Conservation (phyloP, 2,888 invertebrate species). For the Dryomyza anilis region DNA sequence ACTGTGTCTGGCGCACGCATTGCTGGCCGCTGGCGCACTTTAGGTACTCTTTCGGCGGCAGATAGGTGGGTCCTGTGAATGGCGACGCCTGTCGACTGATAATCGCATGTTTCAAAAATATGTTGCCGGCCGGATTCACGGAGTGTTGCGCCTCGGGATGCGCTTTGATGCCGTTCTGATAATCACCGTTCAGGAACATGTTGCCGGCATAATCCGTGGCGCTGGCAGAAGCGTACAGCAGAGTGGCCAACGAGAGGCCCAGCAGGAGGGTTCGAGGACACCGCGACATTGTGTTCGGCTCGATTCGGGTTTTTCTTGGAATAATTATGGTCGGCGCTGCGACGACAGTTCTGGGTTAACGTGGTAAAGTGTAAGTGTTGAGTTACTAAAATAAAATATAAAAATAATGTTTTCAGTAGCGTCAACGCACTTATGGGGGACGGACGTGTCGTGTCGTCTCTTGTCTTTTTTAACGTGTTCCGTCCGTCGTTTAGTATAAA, state of each 20-base stretch:
- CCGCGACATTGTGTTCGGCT: slow-evolving; percentile 38
- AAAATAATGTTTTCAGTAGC: too few relatives aligned
- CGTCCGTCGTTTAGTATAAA: too few relatives aligned
- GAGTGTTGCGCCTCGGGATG: slow-evolving; percentile 43
- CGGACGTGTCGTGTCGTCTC: too few relatives aligned
- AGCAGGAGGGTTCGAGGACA: slow-evolving; percentile 41
- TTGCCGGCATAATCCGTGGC: slow-evolving; percentile 47
- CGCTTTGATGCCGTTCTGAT: slow-evolving; percentile 49
- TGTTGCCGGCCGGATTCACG: slow-evolving; percentile 47
- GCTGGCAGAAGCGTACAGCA: slow-evolving; percentile 30
- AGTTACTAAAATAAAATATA: not conserved
- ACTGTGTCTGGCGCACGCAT: slow-evolving; percentile 52
- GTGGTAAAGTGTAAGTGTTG: not conserved
- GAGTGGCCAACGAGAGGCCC: slow-evolving; percentile 41
- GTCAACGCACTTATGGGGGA: too few relatives aligned
- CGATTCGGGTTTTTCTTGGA: not conserved
- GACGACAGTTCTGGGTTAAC: too few relatives aligned
- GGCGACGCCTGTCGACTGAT: slow-evolving; percentile 55
- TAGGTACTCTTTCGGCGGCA: slow-evolving; percentile 51
- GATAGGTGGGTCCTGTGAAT: slow-evolving; percentile 53
- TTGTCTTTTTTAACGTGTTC: too few relatives aligned
- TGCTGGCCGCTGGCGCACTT: slow-evolving; percentile 54
- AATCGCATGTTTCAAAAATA: slow-evolving; percentile 55
- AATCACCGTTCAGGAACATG: slow-evolving; percentile 57
- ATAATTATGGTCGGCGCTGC: too few relatives aligned